Conservation (phyloP, 2,113 vertebrate species). For the Brachyhypopomus gauderio region DNA sequence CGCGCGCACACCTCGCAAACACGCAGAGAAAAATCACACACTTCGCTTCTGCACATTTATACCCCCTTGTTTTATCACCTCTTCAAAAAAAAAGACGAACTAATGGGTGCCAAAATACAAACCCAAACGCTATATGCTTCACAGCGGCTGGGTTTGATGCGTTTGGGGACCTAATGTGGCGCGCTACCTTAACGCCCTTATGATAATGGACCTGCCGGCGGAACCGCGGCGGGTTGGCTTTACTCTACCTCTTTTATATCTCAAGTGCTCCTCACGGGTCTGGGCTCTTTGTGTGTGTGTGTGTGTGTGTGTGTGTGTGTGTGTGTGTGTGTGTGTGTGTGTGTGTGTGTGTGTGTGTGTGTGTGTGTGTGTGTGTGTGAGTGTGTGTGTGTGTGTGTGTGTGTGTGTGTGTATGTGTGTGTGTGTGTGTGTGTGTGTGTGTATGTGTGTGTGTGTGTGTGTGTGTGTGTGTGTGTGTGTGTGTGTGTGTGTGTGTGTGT, state of each 20-base stretch:
- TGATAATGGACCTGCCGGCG: conserved; percentile 43
- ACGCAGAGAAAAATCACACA: background rate
- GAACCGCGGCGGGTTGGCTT: conserved; percentile 24
- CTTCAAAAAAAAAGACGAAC: conserved; percentile 31
- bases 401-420: too few species aligned
- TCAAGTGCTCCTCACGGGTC: conserved; percentile 14
- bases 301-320: too few species aligned
- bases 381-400: too few species aligned
- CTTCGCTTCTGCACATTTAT: conserved; percentile 43
- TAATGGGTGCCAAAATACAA: conserved; percentile 43
- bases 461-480: too few species aligned
- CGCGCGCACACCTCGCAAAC: background rate
- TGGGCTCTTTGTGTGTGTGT: conserved; percentile 17
- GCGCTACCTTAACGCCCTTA: conserved; percentile 39
- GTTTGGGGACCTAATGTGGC: conserved; percentile 49
- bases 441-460: too few species aligned
- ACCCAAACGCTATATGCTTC: conserved; percentile 11
- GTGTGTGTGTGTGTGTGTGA: too few species aligned
- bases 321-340: too few species aligned
- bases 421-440: too few species aligned
- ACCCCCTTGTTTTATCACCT: conserved; percentile 42
- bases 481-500: too few species aligned
- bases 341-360: too few species aligned
- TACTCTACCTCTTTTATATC: conserved; percentile 36
- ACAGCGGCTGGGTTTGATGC: conserved; percentile 33